These are phyloP conservation scores for Pseudanteris insignis DNA, from an alignment of 2,888 invertebrate genomes.

Conservation along the genomic window DNA sequence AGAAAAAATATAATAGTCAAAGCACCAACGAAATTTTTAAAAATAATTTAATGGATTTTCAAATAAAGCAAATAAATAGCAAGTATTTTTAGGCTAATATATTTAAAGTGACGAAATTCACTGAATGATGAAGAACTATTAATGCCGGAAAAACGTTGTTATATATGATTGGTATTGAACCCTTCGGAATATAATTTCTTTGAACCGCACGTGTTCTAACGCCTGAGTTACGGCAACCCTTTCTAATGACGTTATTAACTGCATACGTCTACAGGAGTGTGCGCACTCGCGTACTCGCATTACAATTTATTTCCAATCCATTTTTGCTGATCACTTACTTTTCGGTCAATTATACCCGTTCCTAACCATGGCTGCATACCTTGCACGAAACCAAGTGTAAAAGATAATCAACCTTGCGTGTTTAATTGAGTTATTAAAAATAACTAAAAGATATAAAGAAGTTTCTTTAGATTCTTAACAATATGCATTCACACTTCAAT, in stretches of 20 bases:
- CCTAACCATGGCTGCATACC: not conserved
- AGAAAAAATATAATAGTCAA: too few species aligned
- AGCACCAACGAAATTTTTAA: too few species aligned
- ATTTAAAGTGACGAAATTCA: slow-evolving; percentile 3
- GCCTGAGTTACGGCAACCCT: slow-evolving; percentile 30
- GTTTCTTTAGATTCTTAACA: too few species aligned
- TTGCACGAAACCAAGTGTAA: too few species aligned
- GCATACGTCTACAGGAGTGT: slow-evolving; percentile 23
- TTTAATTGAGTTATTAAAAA: too few species aligned
- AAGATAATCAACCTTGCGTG: too few species aligned
- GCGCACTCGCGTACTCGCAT: not conserved
- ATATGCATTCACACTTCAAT: too few species aligned
- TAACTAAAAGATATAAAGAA: too few species aligned
- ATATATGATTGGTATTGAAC: slow-evolving; percentile 20
- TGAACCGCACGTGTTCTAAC: slow-evolving; percentile 31
- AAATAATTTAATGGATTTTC: too few species aligned
- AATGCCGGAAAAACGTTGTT: slow-evolving; percentile 11
- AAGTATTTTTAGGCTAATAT: not conserved
- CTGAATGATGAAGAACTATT: slow-evolving; percentile 2
- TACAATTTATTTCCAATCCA: not conserved
- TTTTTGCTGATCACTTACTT: slow-evolving; percentile 8
- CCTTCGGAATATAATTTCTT: slow-evolving; percentile 19
- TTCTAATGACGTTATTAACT: slow-evolving; percentile 27
- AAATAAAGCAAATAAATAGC: not conserved
- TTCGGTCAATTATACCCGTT: slow-evolving; percentile 5